Evolutionary conservation across 2,888 invertebrate species (phyloP).

Genomic region (Thyatira batis): DNA sequence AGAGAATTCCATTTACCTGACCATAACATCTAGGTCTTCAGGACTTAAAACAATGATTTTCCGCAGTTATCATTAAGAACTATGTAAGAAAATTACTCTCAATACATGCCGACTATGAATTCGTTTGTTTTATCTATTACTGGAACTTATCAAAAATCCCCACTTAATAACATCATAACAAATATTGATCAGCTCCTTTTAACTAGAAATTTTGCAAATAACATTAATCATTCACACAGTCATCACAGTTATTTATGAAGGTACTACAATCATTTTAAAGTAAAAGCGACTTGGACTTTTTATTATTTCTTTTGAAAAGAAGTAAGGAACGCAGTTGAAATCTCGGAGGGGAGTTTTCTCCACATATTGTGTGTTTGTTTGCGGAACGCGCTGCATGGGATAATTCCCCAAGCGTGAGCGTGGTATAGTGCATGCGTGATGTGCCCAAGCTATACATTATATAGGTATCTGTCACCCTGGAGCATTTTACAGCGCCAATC

Average conservation of each 20-base stretch:
- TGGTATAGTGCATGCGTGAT: not conserved
- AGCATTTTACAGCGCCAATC: not conserved
- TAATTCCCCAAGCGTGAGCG: slow-evolving; percentile 1
- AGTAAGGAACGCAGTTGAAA: not conserved
- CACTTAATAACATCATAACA: too few relatives aligned
- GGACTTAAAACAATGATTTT: not conserved
- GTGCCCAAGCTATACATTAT: not conserved
- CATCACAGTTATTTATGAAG: too few relatives aligned
- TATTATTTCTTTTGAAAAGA: not conserved
- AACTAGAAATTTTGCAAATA: too few relatives aligned
- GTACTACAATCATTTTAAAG: too few relatives aligned
- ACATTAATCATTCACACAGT: too few relatives aligned
- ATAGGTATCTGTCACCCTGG: not conserved
- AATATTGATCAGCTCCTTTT: too few relatives aligned
- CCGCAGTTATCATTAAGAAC: not conserved
- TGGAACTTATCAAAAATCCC: too few relatives aligned
- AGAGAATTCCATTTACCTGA: slow-evolving; percentile 61
- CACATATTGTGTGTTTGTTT: slow-evolving; percentile 11
- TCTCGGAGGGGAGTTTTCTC: slow-evolving; percentile 7
- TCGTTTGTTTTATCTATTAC: too few relatives aligned
- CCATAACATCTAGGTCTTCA: slow-evolving; percentile 17
- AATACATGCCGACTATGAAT: too few relatives aligned
- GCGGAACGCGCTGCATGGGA: not conserved
- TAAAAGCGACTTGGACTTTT: too few relatives aligned
- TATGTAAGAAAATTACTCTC: not conserved